Base-by-base conservation (phyloP, 35 echinoderm and acorn worm species). In the Eucidaris tribuloides region DNA sequence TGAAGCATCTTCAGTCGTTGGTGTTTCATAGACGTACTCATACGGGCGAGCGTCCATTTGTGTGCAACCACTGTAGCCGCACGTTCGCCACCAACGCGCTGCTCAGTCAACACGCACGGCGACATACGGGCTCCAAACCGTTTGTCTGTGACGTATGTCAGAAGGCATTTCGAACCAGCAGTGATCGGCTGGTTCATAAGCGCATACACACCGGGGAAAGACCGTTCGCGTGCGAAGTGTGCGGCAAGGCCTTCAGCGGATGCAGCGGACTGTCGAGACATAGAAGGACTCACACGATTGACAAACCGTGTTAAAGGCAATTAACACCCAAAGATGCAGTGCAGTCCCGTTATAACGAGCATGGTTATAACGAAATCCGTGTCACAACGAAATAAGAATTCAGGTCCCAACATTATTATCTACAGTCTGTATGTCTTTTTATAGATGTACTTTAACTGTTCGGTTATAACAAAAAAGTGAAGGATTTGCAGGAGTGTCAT, bases 31-130 rank as follows among this genome's bases (percentile, higher is more conserved):
- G 60, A 5, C 42, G 92, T 20, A 68, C 80, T 6, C 92, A 95
- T 38, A 95, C 87, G 19, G 87, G 92, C 9, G 82, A 90, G 32
- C 84, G 79, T 22, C 92, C 87, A 2, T 95, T 79, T 42, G 46
- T 42, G 18, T 95, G 92, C 45, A 20, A 84, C 13, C 48, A 61
- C 39, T 95, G 92, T 65, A 74, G 62, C 3, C 80, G 86, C 28
- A 46, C 62, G 40, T 90, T 95, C 62, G 44, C 44, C 22, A 63
- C 68, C 24, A 81, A 80, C 13, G 60, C 82, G 18, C 82, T 66
- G 45, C 46, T 89, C 15, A 89, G 86, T 29, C 79, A 83, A 4
- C 92, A 95, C 20, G 22, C 40, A 13, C 71, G 87, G 17, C 46
- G 45, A 39, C 92, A 95, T 45, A 90, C 87, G 1, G 77, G 83